phyloP scores from a whole-genome alignment of 2,797 vertebrate genomes.

The Pyrocephalus nanus region DNA sequence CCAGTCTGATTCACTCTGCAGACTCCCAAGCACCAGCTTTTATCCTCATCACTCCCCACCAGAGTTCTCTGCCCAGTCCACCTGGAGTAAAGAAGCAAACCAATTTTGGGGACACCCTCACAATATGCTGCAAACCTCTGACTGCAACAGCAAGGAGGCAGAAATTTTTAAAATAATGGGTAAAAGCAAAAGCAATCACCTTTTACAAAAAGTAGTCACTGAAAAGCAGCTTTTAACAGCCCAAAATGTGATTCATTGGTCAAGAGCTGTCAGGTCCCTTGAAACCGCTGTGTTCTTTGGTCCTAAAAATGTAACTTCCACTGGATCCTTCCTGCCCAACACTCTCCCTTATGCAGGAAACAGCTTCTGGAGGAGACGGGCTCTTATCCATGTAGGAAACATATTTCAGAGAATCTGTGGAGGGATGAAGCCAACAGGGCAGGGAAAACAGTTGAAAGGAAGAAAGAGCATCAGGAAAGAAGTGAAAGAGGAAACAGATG shows the following conservation, averaged over 20 bases:
- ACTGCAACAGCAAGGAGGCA: background rate
- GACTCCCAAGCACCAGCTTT: background rate
- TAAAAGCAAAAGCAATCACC: background rate
- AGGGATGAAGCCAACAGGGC: background rate
- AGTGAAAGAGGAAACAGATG: conserved; percentile 56
- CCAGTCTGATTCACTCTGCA: background rate
- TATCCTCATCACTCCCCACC: background rate
- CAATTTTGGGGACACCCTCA: background rate
- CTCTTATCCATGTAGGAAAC: background rate
- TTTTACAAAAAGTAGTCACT: background rate
- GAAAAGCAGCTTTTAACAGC: background rate
- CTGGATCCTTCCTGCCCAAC: background rate
- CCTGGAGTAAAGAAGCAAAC: background rate
- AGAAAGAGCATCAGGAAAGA: conserved; percentile 16
- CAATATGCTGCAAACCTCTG: background rate
- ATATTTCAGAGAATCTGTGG: background rate
- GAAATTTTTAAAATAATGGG: background rate
- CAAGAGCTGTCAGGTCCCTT: background rate
- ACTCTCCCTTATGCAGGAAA: background rate
- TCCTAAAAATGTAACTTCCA: background rate
- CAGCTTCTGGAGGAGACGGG: background rate
- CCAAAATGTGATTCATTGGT: rapidly evolving
- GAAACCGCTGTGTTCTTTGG: background rate
- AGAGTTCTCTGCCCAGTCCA: background rate
- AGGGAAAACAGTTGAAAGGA: conserved; percentile 13